Percentiles rank a stretch among this genome's conserved stretches.
These are phyloP conservation scores for Dione juno DNA, from an alignment of 2,888 invertebrate genomes.

Conservation along the genomic window DNA sequence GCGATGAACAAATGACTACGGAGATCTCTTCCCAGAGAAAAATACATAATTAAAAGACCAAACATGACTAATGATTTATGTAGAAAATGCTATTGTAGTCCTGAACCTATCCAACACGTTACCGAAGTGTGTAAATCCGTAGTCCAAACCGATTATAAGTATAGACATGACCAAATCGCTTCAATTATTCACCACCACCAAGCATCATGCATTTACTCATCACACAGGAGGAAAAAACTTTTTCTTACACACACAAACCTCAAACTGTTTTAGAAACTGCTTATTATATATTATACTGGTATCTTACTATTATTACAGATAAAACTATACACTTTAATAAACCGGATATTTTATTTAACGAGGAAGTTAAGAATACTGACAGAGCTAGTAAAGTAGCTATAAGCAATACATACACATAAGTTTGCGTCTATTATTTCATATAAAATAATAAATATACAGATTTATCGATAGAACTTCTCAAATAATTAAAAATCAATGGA, in stretches of 20 bases:
- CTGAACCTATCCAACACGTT: no score
- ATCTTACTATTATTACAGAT: neutral
- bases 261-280: neutral
- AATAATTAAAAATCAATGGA: no score
- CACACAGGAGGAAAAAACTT: neutral
- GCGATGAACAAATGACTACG: slow-evolving; percentile 4
- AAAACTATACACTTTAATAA: neutral
- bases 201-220: neutral
- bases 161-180: neutral
- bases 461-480: no score
- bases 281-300: neutral
- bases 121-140: no score
- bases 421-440: no score
- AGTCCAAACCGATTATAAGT: no score
- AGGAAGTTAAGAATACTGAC: neutral
- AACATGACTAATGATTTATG: no score
- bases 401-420: no score
- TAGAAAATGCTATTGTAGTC: no score
- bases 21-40: slow-evolving; percentile 7
- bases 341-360: neutral
- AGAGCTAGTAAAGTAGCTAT: neutral
- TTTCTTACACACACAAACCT: neutral
- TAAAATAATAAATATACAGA: no score
- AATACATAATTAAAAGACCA: no score
- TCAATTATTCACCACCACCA: neutral